phyloP scores from a whole-genome alignment of 2,113 vertebrate species.

The chimpanzee (Pan troglodytes) region NHGRI_mPanTro3-v2.1_pri NC_072398.2:79133001-79133500 shows the following conservation, averaged over 20 bases:
- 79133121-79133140: neutral
- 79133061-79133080: neutral
- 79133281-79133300: neutral
- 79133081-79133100: neutral
- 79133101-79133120: neutral
- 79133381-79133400: conserved; percentile 14
- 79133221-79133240: neutral
- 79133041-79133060: neutral
- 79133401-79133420: neutral
- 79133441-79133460: conserved; percentile 32
- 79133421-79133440: conserved; percentile 17
- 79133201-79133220: neutral
- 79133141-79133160: neutral
- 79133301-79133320: conserved; percentile 6
- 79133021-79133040: neutral
- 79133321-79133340: neutral
- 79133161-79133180: neutral
- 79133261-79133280: neutral
- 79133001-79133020: neutral
- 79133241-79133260: neutral
- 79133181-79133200: conserved; percentile 13
- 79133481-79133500: conserved; percentile 13
- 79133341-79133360: neutral
- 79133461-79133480: conserved; percentile 13
- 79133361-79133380: neutral